Evolutionary conservation across 1,140 invertebrate species (phyloP), one percentile per base, ranked within the genome.

Genomic region (Aporrectodea caliginosa): DNA sequence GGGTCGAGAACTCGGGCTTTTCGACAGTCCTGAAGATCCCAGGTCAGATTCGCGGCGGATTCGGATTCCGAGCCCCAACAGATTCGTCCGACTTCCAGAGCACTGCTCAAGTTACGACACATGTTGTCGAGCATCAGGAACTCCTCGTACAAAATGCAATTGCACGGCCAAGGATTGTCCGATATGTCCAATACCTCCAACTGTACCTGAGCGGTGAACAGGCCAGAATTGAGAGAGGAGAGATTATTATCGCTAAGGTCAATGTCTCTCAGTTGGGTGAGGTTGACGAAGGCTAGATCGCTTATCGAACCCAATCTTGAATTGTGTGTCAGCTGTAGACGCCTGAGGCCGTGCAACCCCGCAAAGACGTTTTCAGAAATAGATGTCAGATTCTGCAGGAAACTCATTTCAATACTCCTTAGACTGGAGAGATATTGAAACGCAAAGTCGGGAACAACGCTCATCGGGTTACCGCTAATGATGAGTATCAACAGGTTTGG

Each of bases 231-330:
- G 27, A 76, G 2, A 14, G 33, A 43, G 16, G 34, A 35, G 6
- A 76, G 35, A 32, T 30, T 58, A n/a, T 76, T 76, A 2, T 58
- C 16, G 43, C 75, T 76, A n/a, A 76, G 43, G 75, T 76, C 75
- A n/a, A 76, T 31, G 12, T 1, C 16, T 2, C 43, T 35, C 35
- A 76, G 35, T n/a, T 68, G 33, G 2, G 33, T n/a, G 34, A 76
- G 35, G 35, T 58, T 22, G 33, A 29, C 43, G 27, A 76, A 58
- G 16, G 35, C 16, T 22, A 27, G 16, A 31, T 43, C 29, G 30
- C 27, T 12, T 6, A 76, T n/a, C 29, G 33, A n/a, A 35, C 32
- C 31, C 29, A 76, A 58, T 43, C n/a, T 76, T 35, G 34, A 29
- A n/a, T 43, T 76, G 34, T 29, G n/a, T 1, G 33, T 16, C 1